phyloP scores from a whole-genome alignment of 2,797 vertebrate species.

The Eospalax fontanierii region DNA sequence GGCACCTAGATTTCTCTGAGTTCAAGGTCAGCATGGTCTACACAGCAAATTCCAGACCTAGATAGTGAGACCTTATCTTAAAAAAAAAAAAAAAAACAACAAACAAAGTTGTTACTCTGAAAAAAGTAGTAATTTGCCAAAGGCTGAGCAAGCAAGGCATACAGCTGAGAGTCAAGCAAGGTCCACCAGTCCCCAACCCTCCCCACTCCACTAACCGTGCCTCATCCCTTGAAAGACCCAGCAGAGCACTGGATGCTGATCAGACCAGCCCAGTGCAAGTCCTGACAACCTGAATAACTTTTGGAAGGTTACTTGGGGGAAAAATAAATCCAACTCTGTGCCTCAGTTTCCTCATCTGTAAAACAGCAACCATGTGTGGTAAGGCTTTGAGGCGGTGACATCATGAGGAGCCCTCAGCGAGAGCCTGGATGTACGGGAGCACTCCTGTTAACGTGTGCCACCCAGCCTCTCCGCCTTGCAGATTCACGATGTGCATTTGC shows the following conservation, averaged over 20 bases:
- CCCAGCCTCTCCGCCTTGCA: not conserved
- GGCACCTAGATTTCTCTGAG: too few species aligned
- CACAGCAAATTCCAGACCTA: too few species aligned
- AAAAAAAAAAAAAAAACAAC: too few species aligned
- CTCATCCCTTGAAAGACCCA: not conserved
- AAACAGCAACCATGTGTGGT: not conserved
- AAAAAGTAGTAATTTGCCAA: not conserved
- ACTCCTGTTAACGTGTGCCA: not conserved
- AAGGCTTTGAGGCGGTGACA: not conserved
- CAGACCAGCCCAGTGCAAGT: not conserved
- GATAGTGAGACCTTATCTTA: too few species aligned
- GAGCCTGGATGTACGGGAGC: not conserved
- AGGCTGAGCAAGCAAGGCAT: not conserved
- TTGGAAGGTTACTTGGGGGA: not conserved
- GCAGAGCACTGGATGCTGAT: not conserved
- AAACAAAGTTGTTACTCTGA: not conserved
- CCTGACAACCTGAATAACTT: not conserved
- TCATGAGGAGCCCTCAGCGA: not conserved
- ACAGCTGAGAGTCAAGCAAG: not conserved
- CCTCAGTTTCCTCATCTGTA: conserved; percentile 51
- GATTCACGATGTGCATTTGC: not conserved
- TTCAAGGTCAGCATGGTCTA: too few species aligned
- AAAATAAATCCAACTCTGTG: not conserved
- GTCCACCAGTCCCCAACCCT: not conserved
- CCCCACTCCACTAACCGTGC: not conserved